Percentiles rank a stretch among this genome's conserved stretches.
Evolutionary conservation across 2,797 vertebrate genomes (phyloP).

Genomic region (Distichodus sexfasciatus): DNA sequence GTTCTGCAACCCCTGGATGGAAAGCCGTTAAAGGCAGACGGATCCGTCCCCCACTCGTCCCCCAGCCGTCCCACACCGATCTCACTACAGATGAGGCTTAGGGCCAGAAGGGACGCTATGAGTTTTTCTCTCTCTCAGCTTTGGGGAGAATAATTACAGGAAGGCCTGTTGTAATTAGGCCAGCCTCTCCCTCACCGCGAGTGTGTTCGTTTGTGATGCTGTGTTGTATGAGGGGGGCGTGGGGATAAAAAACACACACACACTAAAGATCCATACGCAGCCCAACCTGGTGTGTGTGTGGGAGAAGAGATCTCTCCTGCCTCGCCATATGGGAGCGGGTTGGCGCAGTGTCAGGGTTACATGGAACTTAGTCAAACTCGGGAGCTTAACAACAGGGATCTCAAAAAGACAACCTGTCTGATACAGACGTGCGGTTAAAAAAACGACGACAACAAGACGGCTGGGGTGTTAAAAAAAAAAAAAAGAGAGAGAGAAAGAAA

Average conservation of each 20-base stretch:
- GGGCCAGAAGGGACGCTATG: conserved; percentile 4
- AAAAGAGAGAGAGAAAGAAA: too few species aligned
- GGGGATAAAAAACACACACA: conserved; percentile 17
- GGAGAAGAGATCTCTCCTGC: conserved; percentile 48
- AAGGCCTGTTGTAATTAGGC: conserved; percentile 54
- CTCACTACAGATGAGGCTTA: conserved; percentile 29
- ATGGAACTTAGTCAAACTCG: conserved; percentile 50
- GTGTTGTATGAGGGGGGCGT: not conserved
- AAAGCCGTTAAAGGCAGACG: too few species aligned
- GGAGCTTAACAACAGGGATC: conserved; percentile 51
- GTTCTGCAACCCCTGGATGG: conserved; percentile 40
- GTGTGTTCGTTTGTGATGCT: conserved; percentile 47
- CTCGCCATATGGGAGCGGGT: conserved; percentile 53
- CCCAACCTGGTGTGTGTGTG: conserved; percentile 49
- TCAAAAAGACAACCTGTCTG: conserved; percentile 43
- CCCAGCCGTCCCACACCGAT: conserved; percentile 18
- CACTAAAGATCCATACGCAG: conserved; percentile 1
- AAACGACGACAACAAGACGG: too few species aligned
- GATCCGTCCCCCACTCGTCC: too few species aligned
- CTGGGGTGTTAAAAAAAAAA: conserved; percentile 20
- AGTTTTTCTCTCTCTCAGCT: conserved; percentile 37
- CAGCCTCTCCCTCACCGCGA: conserved; percentile 45
- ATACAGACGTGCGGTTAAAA: conserved; percentile 15
- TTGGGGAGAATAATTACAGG: conserved; percentile 53
- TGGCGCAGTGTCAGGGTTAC: conserved; percentile 53